Base-by-base conservation (phyloP, 2,113 vertebrate genomes). In the Osmerus eperlanus region DNA sequence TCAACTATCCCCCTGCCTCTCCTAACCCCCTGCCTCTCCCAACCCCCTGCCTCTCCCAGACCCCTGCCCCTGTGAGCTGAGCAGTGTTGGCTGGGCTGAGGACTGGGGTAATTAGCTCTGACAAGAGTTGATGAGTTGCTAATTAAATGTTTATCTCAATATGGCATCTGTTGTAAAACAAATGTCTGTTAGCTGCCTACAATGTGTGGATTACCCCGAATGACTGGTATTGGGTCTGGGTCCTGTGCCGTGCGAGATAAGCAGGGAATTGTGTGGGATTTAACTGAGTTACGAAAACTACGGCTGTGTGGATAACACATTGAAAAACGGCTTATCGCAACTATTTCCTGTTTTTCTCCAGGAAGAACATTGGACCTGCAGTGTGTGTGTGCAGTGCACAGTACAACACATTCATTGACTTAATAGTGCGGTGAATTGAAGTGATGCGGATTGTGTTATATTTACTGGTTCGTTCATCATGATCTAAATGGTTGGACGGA, bases 71-170 rank as follows among this genome's bases (percentile, higher is more conserved):
- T 28, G 60, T 75, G 74, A 60, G 72, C 67, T 14, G 63, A 77
- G 78, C 63, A 7, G 28, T 64, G 70, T 75, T 85, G 83, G 81
- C 82, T 32, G 4, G 67, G 72, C 80, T 69, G 41, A 76, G 82
- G 74, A 71, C 68, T 53, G 70, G 71, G 81, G 56, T 83, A 87
- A 89, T 90, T 88, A 84, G 83, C 84, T 82, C 67, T 84, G 81
- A 90, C 84, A 83, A 41, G 80, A 89, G 86, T 82, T 86, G 85
- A 90, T 82, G 86, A 86, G 83, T 76, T 79, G 81, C 84, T 90
- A 88, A 90, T 88, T 86, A 87, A 88, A 89, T 90, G 87, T 88
- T 88, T 88, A 88, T 88, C 86, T 84, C 77, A 82, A 85, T 83
- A 74, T 86, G 87, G 84, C 89, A 89, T 89, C 87, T 87, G 89